Percentiles rank a stretch among this genome's conserved stretches.
Conservation (phyloP, 1,140 invertebrate genomes). For the Euura saliciscinereae region DNA sequence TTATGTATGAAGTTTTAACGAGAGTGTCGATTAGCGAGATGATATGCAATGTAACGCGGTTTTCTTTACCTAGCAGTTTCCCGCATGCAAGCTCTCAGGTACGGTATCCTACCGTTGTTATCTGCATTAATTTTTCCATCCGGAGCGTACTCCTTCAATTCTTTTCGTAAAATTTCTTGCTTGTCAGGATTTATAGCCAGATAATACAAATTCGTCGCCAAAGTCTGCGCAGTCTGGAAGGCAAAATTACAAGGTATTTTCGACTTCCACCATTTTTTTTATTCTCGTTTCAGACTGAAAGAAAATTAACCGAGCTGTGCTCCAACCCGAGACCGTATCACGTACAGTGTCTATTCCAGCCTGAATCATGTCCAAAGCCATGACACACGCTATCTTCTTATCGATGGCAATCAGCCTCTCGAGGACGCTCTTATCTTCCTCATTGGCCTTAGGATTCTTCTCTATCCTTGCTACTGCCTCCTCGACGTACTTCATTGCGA, state of each 20-base stretch:
- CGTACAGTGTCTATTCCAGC: conserved; percentile 50
- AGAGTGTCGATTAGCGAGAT: not conserved
- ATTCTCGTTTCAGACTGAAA: too few species aligned
- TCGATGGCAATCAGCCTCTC: not conserved
- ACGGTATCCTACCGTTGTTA: not conserved
- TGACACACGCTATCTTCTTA: conserved; percentile 30
- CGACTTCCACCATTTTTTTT: too few species aligned
- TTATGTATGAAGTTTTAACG: conserved; percentile 2
- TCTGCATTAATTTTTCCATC: conserved; percentile 64
- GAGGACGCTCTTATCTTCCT: conserved; percentile 41
- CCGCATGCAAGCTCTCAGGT: not conserved
- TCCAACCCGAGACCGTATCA: not conserved
- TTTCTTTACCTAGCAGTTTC: not conserved
- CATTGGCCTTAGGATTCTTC: conserved; percentile 22
- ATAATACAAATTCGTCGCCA: conserved; percentile 76
- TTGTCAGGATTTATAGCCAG: conserved; percentile 73
- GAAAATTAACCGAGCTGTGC: too few species aligned
- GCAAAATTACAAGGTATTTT: not conserved
- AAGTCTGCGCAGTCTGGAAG: conserved; percentile 73
- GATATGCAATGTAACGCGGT: not conserved
- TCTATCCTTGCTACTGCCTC: conserved; percentile 40
- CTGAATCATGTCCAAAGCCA: conserved; percentile 53
- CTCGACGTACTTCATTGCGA: conserved; percentile 29
- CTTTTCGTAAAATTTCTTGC: conserved; percentile 66
- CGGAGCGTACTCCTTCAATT: conserved; percentile 38